Evolutionary conservation across 2,113 vertebrate genomes (phyloP).

Genomic region (Lycocorax pyrrhopterus): DNA sequence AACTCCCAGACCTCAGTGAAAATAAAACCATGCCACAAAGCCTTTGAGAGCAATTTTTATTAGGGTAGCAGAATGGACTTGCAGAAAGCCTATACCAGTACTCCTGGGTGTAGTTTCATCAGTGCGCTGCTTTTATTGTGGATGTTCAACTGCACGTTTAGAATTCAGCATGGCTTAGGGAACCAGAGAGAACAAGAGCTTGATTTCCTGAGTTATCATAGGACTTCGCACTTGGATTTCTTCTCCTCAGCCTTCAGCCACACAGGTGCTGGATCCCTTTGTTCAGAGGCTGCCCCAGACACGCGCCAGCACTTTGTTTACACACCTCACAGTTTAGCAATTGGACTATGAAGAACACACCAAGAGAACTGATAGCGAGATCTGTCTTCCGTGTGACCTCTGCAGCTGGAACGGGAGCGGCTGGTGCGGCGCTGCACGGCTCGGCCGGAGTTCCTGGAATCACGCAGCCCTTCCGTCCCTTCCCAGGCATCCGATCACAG

Average conservation of each 20-base stretch:
- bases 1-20: background rate
- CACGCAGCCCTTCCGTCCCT: background rate
- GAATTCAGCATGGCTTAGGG: conserved; percentile 57
- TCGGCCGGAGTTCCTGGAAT: background rate
- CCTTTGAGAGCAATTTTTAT: conserved; percentile 76
- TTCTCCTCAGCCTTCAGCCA: conserved; percentile 1
- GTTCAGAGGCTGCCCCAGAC: background rate
- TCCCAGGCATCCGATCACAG: background rate
- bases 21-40: conserved; percentile 61
- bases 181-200: conserved; percentile 39
- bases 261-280: background rate
- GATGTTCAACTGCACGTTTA: conserved; percentile 32
- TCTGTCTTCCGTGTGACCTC: background rate
- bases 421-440: background rate
- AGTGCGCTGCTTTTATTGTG: background rate
- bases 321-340: background rate
- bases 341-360: background rate
- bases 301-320: background rate
- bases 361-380: background rate
- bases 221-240: background rate
- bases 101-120: conserved; percentile 34
- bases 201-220: conserved; percentile 67
- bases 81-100: conserved; percentile 70
- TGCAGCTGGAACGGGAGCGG: background rate
- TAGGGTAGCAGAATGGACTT: conserved; percentile 71